A percentile compares a stretch with the other conserved stretches of the same genome.
Evolutionary conservation across 2,797 vertebrate genomes (phyloP).

Genomic region (Sitta carolinensis): DNA sequence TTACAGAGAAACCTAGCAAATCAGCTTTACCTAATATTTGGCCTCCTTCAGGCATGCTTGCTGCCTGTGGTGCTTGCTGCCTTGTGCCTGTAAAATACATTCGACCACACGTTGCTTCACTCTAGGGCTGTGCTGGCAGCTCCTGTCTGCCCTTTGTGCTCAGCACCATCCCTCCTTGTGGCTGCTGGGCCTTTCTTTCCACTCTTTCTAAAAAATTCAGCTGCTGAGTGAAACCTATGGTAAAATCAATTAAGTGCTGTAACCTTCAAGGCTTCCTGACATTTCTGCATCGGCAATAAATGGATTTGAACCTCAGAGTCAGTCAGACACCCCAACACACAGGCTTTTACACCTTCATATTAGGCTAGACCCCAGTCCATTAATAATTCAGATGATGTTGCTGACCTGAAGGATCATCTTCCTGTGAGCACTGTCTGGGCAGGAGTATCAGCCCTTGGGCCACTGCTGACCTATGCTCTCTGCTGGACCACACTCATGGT

Average conservation of each 20-base stretch:
- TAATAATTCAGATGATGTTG: not conserved
- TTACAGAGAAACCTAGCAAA: not conserved
- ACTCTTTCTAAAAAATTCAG: not conserved
- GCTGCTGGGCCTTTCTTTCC: not conserved
- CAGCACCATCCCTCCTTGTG: rapidly evolving
- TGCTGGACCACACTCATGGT: not conserved
- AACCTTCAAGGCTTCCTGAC: not conserved
- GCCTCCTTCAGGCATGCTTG: rapidly evolving
- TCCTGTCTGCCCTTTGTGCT: not conserved
- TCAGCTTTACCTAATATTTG: not conserved
- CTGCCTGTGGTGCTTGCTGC: not conserved
- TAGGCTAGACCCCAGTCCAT: not conserved
- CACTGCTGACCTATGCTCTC: not conserved
- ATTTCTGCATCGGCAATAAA: not conserved
- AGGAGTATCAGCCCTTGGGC: not conserved
- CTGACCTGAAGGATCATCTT: not conserved
- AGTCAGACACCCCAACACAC: not conserved
- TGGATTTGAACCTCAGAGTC: not conserved
- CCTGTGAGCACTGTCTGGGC: not conserved
- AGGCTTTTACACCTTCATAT: not conserved
- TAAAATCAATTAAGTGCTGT: not conserved
- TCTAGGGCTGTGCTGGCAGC: not conserved
- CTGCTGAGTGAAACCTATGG: not conserved
- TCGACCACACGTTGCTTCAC: rapidly evolving
- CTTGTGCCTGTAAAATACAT: not conserved